Evolutionary conservation across 2,888 invertebrate genomes (phyloP).

Genomic region (Celastrina argiolus): DNA sequence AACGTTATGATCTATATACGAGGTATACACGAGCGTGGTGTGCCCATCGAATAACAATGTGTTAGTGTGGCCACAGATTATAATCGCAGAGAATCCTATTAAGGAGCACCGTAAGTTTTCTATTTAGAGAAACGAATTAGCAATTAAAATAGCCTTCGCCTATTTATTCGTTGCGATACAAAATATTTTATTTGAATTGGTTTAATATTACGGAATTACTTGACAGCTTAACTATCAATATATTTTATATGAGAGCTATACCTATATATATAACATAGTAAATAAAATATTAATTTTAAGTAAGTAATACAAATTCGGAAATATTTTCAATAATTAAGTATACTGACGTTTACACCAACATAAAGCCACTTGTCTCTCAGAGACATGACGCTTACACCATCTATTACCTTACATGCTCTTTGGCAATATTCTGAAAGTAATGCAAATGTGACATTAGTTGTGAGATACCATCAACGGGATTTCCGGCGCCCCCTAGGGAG

Average conservation of each 20-base stretch:
- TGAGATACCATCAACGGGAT: conserved; percentile 71
- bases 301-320: not conserved
- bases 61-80: conserved; percentile 49
- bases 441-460: conserved; percentile 66
- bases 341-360: not conserved
- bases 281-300: too few relatives aligned
- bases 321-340: not conserved
- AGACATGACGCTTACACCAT: conserved; percentile 1
- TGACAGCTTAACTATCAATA: too few relatives aligned
- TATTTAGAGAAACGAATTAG: not conserved
- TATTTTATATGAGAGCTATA: too few relatives aligned
- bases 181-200: not conserved
- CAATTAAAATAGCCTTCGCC: not conserved
- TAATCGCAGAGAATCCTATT: conserved; percentile 12
- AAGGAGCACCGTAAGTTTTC: not conserved
- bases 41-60: conserved; percentile 55
- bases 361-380: conserved; percentile 22
- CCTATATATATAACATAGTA: too few relatives aligned
- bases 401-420: conserved; percentile 37
- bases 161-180: not conserved
- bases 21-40: conserved; percentile 67
- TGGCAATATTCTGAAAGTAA: conserved; percentile 62
- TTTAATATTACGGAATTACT: too few relatives aligned
- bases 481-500: conserved; percentile 51
- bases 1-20: conserved; percentile 77